Evolutionary conservation across 1,140 invertebrate genomes (phyloP).

Genomic region (Polypedilum pembai): DNA sequence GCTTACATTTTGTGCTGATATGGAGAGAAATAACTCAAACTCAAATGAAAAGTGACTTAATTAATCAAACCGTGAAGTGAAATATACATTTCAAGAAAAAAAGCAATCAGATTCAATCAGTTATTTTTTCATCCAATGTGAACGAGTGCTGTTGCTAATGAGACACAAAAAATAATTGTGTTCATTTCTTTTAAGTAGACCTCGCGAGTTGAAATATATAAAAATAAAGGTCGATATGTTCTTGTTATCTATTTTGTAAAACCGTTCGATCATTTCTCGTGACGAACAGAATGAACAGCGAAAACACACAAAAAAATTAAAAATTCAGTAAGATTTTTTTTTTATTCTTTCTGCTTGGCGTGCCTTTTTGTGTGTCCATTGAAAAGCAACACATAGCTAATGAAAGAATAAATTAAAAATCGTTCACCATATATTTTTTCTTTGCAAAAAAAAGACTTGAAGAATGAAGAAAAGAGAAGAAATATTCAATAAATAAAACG

Average conservation of each 20-base stretch:
- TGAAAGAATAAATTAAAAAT: slow-evolving; percentile 28
- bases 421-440: slow-evolving; percentile 21
- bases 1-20: background rate
- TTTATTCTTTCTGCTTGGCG: background rate
- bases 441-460: background rate
- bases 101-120: background rate
- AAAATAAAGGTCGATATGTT: background rate
- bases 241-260: slow-evolving; percentile 23
- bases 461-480: background rate
- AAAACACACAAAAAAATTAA: slow-evolving; percentile 10
- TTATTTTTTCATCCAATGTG: background rate
- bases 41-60: background rate
- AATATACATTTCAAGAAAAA: background rate
- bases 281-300: background rate
- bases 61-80: slow-evolving; percentile 11
- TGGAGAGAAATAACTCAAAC: background rate
- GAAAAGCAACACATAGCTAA: background rate
- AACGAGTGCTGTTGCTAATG: background rate
- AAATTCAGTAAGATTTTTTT: background rate
- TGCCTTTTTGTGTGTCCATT: background rate
- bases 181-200: no score
- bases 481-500: slow-evolving; percentile 19
- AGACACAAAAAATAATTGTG: background rate
- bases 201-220: background rate
- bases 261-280: slow-evolving; percentile 26